Conservation (phyloP, 2,113 vertebrate species). For the Paradoxurus hermaphroditus region DNA sequence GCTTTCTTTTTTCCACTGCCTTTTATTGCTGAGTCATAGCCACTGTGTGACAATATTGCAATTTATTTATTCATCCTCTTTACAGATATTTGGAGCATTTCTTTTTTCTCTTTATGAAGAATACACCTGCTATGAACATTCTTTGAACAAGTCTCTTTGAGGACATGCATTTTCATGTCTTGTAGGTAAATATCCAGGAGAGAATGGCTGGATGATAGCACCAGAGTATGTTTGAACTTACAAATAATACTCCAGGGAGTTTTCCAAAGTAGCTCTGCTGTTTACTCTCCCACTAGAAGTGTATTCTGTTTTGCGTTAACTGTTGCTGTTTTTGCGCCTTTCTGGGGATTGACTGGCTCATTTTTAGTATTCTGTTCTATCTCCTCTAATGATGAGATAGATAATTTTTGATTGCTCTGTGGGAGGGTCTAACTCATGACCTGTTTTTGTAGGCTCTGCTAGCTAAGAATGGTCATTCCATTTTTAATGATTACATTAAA, state of each 20-base stretch:
- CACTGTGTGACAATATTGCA: not conserved
- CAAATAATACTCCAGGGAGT: not conserved
- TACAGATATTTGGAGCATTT: not conserved
- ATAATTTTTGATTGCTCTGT: not conserved
- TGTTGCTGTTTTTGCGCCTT: not conserved
- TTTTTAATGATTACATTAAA: not conserved
- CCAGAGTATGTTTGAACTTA: not conserved
- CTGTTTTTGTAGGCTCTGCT: not conserved
- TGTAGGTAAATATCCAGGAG: not conserved
- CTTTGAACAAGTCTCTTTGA: not conserved
- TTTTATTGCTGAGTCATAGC: not conserved
- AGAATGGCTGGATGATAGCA: not conserved
- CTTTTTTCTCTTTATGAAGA: not conserved
- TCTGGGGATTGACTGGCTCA: not conserved
- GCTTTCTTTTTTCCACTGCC: not conserved
- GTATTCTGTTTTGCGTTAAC: fast-evolving
- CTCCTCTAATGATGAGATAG: not conserved
- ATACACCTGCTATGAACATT: not conserved
- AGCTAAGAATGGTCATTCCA: not conserved
- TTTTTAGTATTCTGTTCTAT: not conserved
- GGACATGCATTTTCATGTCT: not conserved
- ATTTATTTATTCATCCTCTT: not conserved
- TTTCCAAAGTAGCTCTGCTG: not conserved
- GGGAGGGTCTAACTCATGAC: no score
- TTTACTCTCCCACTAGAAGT: not conserved